A percentile compares a stretch with the other conserved stretches of the same genome.
These are phyloP conservation scores for Dryobotodes eremita DNA, from an alignment of 2,888 invertebrate genomes.

Conservation along the genomic window DNA sequence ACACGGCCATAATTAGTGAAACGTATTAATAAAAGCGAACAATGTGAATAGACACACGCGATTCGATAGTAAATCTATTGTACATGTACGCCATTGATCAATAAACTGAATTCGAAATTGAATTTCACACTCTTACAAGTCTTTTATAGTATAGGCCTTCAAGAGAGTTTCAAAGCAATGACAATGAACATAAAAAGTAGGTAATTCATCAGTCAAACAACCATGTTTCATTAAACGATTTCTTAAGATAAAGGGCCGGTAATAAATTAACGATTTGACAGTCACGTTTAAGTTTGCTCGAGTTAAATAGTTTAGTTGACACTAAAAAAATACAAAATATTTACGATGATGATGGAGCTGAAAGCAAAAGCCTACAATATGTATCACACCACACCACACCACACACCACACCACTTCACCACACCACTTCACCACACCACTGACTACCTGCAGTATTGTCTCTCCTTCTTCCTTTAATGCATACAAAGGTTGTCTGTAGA, in stretches of 20 bases:
- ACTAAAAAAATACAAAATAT: background rate
- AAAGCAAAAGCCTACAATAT: background rate
- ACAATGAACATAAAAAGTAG: slow-evolving; percentile 10
- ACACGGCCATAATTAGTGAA: slow-evolving; percentile 72
- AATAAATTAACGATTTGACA: background rate
- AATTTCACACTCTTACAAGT: slow-evolving; percentile 62
- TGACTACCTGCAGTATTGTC: too few species aligned
- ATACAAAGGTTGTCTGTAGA: too few species aligned
- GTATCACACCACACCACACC: background rate
- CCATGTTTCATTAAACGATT: background rate
- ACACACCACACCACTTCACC: too few species aligned
- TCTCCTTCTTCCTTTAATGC: too few species aligned
- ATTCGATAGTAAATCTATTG: slow-evolving; percentile 62
- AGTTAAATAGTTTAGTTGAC: background rate
- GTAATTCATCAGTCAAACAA: slow-evolving; percentile 4
- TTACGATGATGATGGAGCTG: background rate
- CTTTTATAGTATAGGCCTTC: slow-evolving; percentile 33
- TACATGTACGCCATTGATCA: slow-evolving; percentile 57
- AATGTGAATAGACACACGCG: slow-evolving; percentile 54
- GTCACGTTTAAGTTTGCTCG: too few species aligned
- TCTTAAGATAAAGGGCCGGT: background rate
- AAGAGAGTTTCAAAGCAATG: slow-evolving; percentile 42
- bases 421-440: too few species aligned
- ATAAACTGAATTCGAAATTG: slow-evolving; percentile 63
- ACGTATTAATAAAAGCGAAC: slow-evolving; percentile 67